Percentiles rank a stretch among this genome's conserved stretches.
Evolutionary conservation across 2,888 invertebrate species (phyloP).

Genomic region (Dyspetes luteomarginatus): DNA sequence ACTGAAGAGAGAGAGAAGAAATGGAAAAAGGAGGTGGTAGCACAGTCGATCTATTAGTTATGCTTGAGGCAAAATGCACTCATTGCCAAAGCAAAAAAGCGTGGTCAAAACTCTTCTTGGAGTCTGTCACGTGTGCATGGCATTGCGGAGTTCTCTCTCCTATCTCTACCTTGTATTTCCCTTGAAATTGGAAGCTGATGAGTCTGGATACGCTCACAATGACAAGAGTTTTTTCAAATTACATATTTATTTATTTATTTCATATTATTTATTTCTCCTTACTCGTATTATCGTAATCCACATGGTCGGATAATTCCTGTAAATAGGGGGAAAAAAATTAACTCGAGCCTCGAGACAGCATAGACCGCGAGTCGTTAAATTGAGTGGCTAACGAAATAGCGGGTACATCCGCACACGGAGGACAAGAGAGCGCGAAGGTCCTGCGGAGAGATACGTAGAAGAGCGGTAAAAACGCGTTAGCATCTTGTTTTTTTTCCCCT

Average conservation of each 20-base stretch:
- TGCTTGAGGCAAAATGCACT: conserved; percentile 70
- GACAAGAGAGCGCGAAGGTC: neutral
- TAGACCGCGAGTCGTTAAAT: conserved; percentile 45
- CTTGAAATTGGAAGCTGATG: conserved; percentile 45
- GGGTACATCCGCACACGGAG: no score
- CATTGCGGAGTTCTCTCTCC: neutral
- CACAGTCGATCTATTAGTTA: conserved; percentile 77
- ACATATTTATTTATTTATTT: neutral
- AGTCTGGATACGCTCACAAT: conserved; percentile 17
- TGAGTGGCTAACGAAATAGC: no score
- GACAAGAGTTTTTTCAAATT: conserved; percentile 4
- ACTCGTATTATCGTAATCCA: conserved; percentile 16
- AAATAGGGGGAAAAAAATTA: neutral
- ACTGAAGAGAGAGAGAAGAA: conserved; percentile 9
- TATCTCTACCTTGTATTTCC: neutral
- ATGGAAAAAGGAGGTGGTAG: conserved; percentile 29
- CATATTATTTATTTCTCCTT: conserved; percentile 13
- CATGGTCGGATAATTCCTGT: conserved; percentile 16
- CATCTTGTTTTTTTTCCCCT: conserved; percentile 10
- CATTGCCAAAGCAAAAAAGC: conserved; percentile 73
- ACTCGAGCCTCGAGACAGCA: neutral
- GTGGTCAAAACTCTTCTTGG: conserved; percentile 73
- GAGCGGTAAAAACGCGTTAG: conserved; percentile 13
- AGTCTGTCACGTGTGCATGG: conserved; percentile 42
- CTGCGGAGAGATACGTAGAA: conserved; percentile 44